Base-by-base conservation (phyloP, 2,797 vertebrate species). In the Ataeniobius toweri region DNA sequence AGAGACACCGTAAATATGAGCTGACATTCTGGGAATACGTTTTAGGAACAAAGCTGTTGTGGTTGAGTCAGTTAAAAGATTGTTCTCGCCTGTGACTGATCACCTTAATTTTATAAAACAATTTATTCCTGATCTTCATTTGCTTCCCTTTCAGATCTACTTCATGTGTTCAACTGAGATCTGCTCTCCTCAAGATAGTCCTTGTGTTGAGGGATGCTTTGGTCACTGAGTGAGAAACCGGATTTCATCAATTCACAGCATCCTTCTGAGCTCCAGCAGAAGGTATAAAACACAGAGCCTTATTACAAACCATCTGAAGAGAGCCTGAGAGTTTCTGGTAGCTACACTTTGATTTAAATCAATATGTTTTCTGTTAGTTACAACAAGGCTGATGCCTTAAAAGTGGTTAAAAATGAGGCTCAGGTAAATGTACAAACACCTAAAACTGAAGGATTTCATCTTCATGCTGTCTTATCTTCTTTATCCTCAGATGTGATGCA, bases 121-220 rank as follows among this genome's bases (percentile, higher is more conserved):
- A 67, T 83, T 28, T 76, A 77, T 78, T 67, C 53, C 71, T 82
- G 65, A 55, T 75, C 46, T 63, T 8, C 39, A 76, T 72, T 44
- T 56, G 6, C 50, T 7, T 72, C 61, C 41, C 44, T 69, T 72
- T 76, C 89, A 96, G 96, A 93, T 96, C 85, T 96, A 96, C 92
- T 96, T 96, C 81, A 96, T 96, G 96, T 96, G 96, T 86, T 95
- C 95, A 0, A 96, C 95, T 56, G 95, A 96, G 88, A 91, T 95
- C 81, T 96, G 96, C 85, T 94, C 93, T 0, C 92, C 92, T 2
- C 88, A 63, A 46, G 93, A 96, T 1, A 94, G 93, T 26, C 93
- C 90, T 0, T 96, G 96, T 84, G 85, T 95, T 1, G 96, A 96
- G 71, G 96, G 95, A 81, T 96, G 96, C 90, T 94, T 96, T 70